phyloP scores from a whole-genome alignment of 2,797 vertebrate species.

The Thalassophryne amazonica region DNA sequence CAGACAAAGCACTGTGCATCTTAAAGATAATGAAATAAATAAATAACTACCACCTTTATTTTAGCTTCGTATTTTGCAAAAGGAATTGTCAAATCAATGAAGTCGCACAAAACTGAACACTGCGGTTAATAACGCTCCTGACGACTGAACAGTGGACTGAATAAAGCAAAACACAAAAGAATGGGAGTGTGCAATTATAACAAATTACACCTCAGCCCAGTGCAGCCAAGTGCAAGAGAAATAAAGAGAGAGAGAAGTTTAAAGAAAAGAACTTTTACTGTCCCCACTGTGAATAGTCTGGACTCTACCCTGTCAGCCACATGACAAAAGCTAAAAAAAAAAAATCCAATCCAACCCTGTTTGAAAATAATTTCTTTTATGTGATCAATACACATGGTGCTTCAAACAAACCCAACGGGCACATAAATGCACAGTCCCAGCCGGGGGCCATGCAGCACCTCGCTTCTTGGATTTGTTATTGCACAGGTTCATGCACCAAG shows the following conservation, averaged over 20 bases:
- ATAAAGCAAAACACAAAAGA: background rate
- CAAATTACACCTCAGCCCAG: constrained; percentile 2
- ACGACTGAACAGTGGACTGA: constrained; percentile 2
- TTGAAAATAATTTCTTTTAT: constrained; percentile 38
- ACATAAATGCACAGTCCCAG: constrained; percentile 19
- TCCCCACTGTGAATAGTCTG: constrained; percentile 10
- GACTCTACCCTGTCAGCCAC: constrained; percentile 11
- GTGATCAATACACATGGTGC: constrained; percentile 46
- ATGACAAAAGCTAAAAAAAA: constrained; percentile 25
- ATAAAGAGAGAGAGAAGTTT: constrained; percentile 23
- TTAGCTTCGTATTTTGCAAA: background rate
- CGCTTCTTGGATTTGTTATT: constrained; percentile 19
- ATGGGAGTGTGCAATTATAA: constrained; percentile 24
- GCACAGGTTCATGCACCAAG: background rate
- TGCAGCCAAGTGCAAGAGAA: constrained; percentile 1
- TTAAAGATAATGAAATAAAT: background rate
- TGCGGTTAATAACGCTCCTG: constrained; percentile 3
- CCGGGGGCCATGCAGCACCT: constrained; percentile 10
- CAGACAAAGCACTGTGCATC: background rate
- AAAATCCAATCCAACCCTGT: constrained; percentile 23
- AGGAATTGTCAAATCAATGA: constrained; percentile 1
- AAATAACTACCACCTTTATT: background rate
- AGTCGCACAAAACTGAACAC: constrained; percentile 12
- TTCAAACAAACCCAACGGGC: constrained; percentile 35
- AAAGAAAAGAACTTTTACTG: constrained; percentile 28